These are phyloP conservation scores for Luidia sarsii DNA, from an alignment of 53 echinoderm and acorn worm species.

Conservation along the genomic window DNA sequence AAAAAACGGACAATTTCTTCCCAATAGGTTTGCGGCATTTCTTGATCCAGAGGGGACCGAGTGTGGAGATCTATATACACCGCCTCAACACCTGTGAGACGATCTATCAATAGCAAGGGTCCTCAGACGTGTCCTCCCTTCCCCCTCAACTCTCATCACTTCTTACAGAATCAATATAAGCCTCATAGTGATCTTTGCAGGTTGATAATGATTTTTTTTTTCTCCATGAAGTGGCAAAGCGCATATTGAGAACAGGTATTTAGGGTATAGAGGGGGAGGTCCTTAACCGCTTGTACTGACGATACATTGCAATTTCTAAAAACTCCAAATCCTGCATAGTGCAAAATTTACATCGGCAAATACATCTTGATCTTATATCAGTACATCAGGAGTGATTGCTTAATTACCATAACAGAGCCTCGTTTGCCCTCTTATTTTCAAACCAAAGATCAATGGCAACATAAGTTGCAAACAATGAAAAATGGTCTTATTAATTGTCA, in stretches of 20 bases:
- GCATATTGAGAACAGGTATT: slow-evolving; percentile 29
- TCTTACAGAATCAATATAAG: slow-evolving; percentile 33
- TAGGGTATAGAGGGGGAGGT: slow-evolving; percentile 35
- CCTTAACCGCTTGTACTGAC: slow-evolving; percentile 30
- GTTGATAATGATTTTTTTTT: slow-evolving; percentile 39
- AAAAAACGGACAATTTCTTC: slow-evolving; percentile 6
- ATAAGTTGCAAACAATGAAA: too few species aligned
- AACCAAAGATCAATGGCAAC: too few species aligned
- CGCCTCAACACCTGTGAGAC: slow-evolving; percentile 15
- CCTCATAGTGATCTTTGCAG: slow-evolving; percentile 42
- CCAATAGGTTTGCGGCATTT: not conserved
- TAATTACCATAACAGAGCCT: too few species aligned
- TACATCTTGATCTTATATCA: too few species aligned
- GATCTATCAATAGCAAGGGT: slow-evolving; percentile 1
- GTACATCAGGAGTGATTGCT: too few species aligned
- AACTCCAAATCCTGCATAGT: too few species aligned
- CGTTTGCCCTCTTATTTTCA: too few species aligned
- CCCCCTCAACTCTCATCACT: slow-evolving; percentile 33
- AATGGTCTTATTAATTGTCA: too few species aligned
- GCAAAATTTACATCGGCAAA: too few species aligned
- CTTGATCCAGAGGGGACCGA: slow-evolving; percentile 21
- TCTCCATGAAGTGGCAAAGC: not conserved
- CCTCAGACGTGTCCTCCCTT: slow-evolving; percentile 3
- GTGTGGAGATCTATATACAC: slow-evolving; percentile 35
- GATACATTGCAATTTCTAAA: too few species aligned